A percentile compares a stretch with the other conserved stretches of the same genome.
phyloP scores from a whole-genome alignment of 1,140 invertebrate species.

The Solen grandis region DNA sequence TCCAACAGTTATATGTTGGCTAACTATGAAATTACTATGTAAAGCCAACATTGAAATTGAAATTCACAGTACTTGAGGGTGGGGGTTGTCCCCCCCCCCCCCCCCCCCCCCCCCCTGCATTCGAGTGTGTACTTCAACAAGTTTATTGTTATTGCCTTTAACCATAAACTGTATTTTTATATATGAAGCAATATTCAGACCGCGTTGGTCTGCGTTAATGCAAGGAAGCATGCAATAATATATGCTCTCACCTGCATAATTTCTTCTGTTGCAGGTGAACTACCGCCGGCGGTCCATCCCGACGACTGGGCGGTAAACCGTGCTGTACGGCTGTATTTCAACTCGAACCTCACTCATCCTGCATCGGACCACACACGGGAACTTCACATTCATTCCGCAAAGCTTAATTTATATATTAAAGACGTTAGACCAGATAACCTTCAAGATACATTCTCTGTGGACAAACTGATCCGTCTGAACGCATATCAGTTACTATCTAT shows the following conservation, averaged over 20 bases:
- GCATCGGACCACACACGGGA: slow-evolving; percentile 18
- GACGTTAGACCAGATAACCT: slow-evolving; percentile 35
- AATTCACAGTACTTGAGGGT: too few relatives aligned
- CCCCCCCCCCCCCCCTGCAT: too few relatives aligned
- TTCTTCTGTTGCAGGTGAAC: slow-evolving; percentile 38
- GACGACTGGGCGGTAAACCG: slow-evolving; percentile 13
- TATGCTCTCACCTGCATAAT: not conserved
- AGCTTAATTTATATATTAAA: slow-evolving; percentile 21
- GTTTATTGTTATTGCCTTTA: too few relatives aligned
- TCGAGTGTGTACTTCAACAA: too few relatives aligned
- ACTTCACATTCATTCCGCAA: slow-evolving; percentile 39
- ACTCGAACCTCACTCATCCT: slow-evolving; percentile 14
- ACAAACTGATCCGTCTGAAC: slow-evolving; percentile 42
- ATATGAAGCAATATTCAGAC: too few relatives aligned
- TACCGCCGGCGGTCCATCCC: not conserved
- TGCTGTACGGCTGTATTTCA: slow-evolving; percentile 26
- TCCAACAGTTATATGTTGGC: too few relatives aligned
- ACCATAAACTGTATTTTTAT: too few relatives aligned
- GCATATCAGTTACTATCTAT: slow-evolving; percentile 43
- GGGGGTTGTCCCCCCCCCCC: too few relatives aligned
- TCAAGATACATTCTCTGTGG: slow-evolving; percentile 43
- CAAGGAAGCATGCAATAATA: too few relatives aligned
- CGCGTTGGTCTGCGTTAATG: too few relatives aligned
- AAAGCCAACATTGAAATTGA: too few relatives aligned
- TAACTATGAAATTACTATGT: too few relatives aligned